phyloP scores from a whole-genome alignment of 2,797 vertebrate species.

The Telmatherina bonti region DNA sequence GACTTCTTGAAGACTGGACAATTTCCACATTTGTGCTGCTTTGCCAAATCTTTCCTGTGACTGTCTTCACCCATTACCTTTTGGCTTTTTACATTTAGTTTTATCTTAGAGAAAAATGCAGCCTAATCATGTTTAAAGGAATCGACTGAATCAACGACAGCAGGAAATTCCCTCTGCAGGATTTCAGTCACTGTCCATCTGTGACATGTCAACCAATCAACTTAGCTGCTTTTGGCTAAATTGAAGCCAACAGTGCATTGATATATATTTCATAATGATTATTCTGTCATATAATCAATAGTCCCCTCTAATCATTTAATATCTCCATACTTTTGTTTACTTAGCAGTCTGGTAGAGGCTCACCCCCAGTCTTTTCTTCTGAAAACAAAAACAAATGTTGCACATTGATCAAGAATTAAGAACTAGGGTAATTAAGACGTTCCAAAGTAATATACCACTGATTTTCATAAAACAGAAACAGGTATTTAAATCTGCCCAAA shows the following conservation, averaged over 20 bases:
- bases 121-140: not conserved
- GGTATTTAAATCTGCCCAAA: not conserved
- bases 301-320: not conserved
- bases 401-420: too few relatives aligned
- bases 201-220: not conserved
- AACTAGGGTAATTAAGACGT: not conserved
- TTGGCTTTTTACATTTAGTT: too few relatives aligned
- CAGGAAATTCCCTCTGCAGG: not conserved
- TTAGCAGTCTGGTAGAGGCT: not conserved
- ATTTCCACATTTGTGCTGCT: too few relatives aligned
- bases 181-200: not conserved
- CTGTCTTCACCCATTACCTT: too few relatives aligned
- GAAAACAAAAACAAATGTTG: too few relatives aligned
- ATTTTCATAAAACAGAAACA: too few relatives aligned
- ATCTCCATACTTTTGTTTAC: not conserved
- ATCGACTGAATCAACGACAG: not conserved
- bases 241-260: not conserved
- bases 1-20: too few relatives aligned
- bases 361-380: not conserved
- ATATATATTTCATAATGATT: not conserved
- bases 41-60: too few relatives aligned
- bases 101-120: too few relatives aligned
- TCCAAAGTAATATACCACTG: not conserved
- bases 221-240: not conserved
- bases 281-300: not conserved